Conservation (phyloP, 2,113 vertebrate genomes). For the Pagrus major region DNA sequence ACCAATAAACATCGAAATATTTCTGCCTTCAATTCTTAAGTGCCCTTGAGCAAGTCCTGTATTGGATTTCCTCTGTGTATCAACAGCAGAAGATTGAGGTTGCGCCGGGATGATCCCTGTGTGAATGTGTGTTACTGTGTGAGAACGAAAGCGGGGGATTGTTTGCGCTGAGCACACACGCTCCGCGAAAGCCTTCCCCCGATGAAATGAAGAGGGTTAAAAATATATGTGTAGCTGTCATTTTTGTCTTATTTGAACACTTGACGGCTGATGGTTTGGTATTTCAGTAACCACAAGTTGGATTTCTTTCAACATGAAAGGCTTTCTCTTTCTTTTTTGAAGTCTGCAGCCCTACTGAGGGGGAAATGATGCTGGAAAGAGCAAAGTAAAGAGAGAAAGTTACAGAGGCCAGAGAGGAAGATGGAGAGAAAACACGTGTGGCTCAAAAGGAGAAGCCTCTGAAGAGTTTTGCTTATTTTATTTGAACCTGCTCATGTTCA, state of each 20-base stretch:
- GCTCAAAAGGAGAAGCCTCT: slow-evolving; percentile 40
- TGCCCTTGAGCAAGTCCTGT: neutral
- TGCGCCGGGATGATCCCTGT: neutral
- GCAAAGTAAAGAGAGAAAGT: slow-evolving; percentile 49
- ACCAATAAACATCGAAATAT: too few relatives aligned
- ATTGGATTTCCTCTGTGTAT: neutral
- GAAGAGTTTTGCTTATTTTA: slow-evolving; percentile 50
- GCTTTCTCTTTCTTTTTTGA: neutral
- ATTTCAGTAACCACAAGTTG: slow-evolving; percentile 37
- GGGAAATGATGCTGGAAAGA: slow-evolving; percentile 38
- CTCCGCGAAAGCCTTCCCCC: neutral
- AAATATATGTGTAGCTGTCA: slow-evolving; percentile 38
- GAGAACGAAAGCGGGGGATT: neutral
- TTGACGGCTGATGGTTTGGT: slow-evolving; percentile 45
- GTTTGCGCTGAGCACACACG: neutral
- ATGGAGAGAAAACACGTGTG: neutral
- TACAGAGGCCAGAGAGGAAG: slow-evolving; percentile 28
- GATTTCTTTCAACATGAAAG: slow-evolving; percentile 48
- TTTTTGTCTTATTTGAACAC: slow-evolving; percentile 41
- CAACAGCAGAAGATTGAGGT: neutral
- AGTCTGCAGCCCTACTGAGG: slow-evolving; percentile 35
- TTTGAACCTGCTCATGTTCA: slow-evolving; percentile 48
- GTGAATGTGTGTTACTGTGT: neutral
- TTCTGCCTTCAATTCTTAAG: too few relatives aligned
- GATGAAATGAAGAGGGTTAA: slow-evolving; percentile 24